These are phyloP conservation scores for Chloroceryle inda DNA, from an alignment of 2,797 vertebrate genomes.

Conservation along the genomic window DNA sequence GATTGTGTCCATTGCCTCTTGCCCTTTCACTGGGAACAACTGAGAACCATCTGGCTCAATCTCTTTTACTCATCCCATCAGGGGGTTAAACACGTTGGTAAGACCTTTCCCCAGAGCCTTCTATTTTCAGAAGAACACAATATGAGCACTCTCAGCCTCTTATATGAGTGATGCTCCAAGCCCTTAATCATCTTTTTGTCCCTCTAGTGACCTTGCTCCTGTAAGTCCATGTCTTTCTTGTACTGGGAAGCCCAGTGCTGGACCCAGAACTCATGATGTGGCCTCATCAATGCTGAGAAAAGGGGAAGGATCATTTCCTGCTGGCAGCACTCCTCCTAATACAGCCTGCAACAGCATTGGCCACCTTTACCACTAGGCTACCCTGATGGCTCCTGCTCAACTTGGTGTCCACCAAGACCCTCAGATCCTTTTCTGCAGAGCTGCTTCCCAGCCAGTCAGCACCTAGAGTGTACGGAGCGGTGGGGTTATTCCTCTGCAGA, in stretches of 20 bases:
- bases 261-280: neutral
- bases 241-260: neutral
- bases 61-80: neutral
- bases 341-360: neutral
- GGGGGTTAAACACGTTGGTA: neutral
- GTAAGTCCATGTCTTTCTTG: neutral
- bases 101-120: neutral
- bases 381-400: neutral
- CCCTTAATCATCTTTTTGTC: neutral
- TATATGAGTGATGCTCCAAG: neutral
- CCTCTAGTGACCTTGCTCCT: neutral
- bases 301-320: neutral
- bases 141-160: neutral
- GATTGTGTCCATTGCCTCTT: neutral
- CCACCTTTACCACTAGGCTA: neutral
- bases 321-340: neutral
- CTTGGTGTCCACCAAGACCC: neutral
- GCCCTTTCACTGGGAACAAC: neutral
- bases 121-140: neutral
- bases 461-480: neutral
- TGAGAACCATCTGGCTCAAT: neutral
- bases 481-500: neutral
- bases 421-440: neutral
- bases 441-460: neutral
- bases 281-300: neutral